Conservation (phyloP, 2,888 invertebrate species). For the Drosophila lutescens region DNA sequence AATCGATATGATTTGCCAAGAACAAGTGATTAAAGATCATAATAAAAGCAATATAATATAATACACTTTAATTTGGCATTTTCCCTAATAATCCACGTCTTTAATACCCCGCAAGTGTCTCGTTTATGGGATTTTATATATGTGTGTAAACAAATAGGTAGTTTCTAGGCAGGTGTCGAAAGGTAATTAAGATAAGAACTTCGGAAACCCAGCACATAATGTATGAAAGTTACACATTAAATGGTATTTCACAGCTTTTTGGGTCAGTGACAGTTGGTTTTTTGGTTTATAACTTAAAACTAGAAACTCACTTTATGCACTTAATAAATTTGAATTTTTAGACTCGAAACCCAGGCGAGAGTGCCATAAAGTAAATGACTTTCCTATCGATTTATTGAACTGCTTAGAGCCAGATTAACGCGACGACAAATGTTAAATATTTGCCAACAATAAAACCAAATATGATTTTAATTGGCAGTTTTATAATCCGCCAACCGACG, state of each 20-base stretch:
- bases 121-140: neutral
- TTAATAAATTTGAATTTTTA: neutral
- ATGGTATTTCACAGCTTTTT: conserved; percentile 1
- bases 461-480: conserved; percentile 72
- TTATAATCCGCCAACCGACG: conserved; percentile 46
- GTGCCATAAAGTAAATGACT: conserved; percentile 25
- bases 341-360: conserved; percentile 3
- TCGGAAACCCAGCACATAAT: conserved; percentile 3
- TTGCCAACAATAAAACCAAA: conserved; percentile 41
- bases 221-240: conserved; percentile 5
- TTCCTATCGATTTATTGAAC: conserved; percentile 24
- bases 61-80: too few relatives aligned
- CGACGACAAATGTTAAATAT: conserved; percentile 3
- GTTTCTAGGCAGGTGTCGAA: conserved; percentile 26
- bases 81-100: too few relatives aligned
- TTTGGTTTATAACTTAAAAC: neutral
- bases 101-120: neutral
- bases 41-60: neutral
- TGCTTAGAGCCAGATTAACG: conserved; percentile 36
- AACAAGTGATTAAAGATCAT: neutral
- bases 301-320: conserved; percentile 4
- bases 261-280: neutral
- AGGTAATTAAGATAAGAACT: conserved; percentile 26
- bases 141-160: conserved; percentile 5
- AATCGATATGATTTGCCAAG: neutral